These are phyloP conservation scores for Aplochiton taeniatus DNA, from an alignment of 2,797 vertebrate genomes.

Conservation along the genomic window DNA sequence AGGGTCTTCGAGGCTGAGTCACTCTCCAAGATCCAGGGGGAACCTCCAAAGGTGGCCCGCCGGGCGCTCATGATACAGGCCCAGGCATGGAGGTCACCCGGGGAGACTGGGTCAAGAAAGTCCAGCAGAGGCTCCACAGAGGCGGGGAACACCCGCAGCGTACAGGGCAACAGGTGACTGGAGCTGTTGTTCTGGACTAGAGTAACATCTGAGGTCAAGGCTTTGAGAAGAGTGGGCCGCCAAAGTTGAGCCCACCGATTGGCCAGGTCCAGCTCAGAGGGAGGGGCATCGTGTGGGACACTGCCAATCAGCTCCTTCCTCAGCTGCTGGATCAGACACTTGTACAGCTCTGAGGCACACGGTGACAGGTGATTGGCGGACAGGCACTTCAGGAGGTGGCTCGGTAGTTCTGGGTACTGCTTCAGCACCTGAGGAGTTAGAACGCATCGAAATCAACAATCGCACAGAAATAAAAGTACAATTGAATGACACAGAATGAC, in stretches of 20 bases:
- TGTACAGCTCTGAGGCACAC: conserved; percentile 80
- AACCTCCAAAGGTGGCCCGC: conserved; percentile 58
- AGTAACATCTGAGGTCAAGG: conserved; percentile 75
- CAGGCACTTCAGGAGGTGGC: conserved; percentile 84
- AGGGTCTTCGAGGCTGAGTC: conserved; percentile 62
- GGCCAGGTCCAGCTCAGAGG: conserved; percentile 63
- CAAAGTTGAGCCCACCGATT: conserved; percentile 76
- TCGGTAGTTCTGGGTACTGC: conserved; percentile 70
- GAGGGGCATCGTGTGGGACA: neutral
- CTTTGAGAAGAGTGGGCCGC: conserved; percentile 74
- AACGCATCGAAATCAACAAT: conserved; percentile 7
- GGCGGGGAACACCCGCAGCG: conserved; percentile 78
- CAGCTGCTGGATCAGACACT: conserved; percentile 78
- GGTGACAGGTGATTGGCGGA: conserved; percentile 86
- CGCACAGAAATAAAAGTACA: neutral
- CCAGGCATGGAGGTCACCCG: conserved; percentile 80
- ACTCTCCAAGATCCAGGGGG: conserved; percentile 58
- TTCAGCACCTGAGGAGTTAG: conserved; percentile 75
- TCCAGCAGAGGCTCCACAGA: conserved; percentile 64
- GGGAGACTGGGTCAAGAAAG: conserved; percentile 50
- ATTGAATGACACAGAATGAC: neutral
- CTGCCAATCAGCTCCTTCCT: conserved; percentile 55
- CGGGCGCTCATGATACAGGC: conserved; percentile 77
- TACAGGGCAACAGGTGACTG: conserved; percentile 78
- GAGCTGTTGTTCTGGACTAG: conserved; percentile 80